phyloP scores from a whole-genome alignment of 2,888 invertebrate genomes.

The Lycia hirtaria region DNA sequence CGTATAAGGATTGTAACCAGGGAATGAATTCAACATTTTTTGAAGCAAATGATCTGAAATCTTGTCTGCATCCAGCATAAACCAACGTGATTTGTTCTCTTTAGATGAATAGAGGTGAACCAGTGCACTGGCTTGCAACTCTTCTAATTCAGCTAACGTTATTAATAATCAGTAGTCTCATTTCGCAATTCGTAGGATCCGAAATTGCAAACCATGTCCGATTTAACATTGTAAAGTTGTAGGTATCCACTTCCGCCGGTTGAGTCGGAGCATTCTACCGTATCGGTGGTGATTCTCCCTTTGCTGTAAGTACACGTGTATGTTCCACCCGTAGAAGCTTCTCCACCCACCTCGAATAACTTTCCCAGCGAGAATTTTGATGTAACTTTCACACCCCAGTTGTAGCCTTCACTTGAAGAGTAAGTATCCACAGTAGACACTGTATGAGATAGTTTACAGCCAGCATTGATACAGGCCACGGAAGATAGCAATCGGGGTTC shows the following conservation, averaged over 20 bases:
- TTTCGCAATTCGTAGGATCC: neutral
- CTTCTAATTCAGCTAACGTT: neutral
- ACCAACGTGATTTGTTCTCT: too few species aligned
- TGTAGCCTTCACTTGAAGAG: neutral
- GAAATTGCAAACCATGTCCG: neutral
- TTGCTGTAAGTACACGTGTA: neutral
- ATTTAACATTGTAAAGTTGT: neutral
- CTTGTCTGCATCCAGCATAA: neutral
- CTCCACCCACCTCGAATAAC: neutral
- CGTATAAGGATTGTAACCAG: neutral
- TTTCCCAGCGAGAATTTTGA: neutral
- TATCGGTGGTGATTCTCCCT: neutral
- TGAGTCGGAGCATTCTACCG: neutral
- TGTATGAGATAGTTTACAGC: neutral
- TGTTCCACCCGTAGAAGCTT: neutral
- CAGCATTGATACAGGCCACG: neutral
- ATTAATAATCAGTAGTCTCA: neutral
- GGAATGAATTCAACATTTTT: neutral
- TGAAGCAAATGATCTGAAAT: neutral
- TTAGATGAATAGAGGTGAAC: neutral
- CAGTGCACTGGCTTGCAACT: neutral
- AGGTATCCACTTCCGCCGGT: neutral
- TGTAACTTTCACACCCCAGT: neutral
- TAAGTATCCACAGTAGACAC: constrained; percentile 2
- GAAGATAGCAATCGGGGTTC: neutral